Conservation (phyloP, 2,888 invertebrate genomes). For the Hirtodrosophila duncani region DNA sequence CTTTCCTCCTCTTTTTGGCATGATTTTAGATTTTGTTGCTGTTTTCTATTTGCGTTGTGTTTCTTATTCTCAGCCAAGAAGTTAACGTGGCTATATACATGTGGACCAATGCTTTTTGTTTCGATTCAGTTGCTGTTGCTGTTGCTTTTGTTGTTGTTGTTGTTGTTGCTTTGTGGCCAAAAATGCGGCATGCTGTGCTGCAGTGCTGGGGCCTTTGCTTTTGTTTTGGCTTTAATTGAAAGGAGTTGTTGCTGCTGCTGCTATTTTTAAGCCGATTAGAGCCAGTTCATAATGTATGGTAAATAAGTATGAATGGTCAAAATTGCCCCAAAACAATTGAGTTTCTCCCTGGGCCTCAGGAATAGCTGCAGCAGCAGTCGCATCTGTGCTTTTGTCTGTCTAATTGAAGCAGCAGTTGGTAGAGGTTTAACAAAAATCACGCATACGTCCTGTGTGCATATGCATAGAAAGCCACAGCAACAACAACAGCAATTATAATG, state of each 20-base stretch:
- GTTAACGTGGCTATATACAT: conserved; percentile 23
- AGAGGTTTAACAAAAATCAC: conserved; percentile 20
- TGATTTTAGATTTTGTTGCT: no score
- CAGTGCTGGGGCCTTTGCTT: conserved; percentile 8
- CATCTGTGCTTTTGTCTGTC: conserved; percentile 24
- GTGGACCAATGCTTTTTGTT: conserved; percentile 5
- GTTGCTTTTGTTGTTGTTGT: conserved; percentile 6
- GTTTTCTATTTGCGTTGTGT: conserved; percentile 9
- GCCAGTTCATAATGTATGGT: conserved; percentile 57
- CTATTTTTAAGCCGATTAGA: conserved; percentile 56
- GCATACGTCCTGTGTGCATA: conserved; percentile 27
- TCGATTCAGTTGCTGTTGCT: conserved; percentile 20
- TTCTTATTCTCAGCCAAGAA: conserved; percentile 27
- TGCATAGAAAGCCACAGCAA: neutral
- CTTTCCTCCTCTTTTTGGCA: conserved; percentile 17
- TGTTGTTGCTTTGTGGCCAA: conserved; percentile 40
- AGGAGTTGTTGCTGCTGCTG: conserved; percentile 13
- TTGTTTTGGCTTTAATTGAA: neutral
- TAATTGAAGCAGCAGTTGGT: conserved; percentile 44
- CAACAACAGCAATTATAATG: neutral
- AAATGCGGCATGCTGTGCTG: conserved; percentile 40
- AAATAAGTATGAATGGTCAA: conserved; percentile 47
- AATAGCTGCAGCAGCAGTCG: conserved; percentile 23
- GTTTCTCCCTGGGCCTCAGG: conserved; percentile 23
- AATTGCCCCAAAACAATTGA: conserved; percentile 40